Base-by-base conservation (phyloP, 2,888 invertebrate genomes). In the Spisula subtruncata region DNA sequence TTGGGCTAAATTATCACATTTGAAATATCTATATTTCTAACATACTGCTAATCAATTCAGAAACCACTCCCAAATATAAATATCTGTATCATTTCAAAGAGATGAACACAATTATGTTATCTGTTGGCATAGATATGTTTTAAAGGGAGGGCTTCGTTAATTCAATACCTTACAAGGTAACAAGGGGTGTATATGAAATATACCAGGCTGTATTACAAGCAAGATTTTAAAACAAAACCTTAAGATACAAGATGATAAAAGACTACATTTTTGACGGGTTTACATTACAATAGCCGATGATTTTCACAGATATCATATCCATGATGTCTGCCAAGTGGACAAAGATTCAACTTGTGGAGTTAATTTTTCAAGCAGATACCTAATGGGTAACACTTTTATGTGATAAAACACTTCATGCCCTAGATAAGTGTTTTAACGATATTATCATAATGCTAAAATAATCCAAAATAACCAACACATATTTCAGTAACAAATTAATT, bases 201-300 rank as follows among this genome's bases (percentile, higher is more conserved):
- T 75, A 75, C 75, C 75, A 35, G 41, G 2, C 75, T 75, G 35
- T 75, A 14, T 75, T 32, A 75, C 35, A 75, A 14, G 12, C 32
- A 16, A 75, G 75, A 75, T 75, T 75, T 75, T 75, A 75, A 75
- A 75, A 75, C 75, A 75, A 75, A 35, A 14, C n/a, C 75, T 35
- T 5, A 10, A 81, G 54, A 83, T 83, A 51, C 14, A 14, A 46
- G n/a, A 41, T 80, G 80, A 85, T 79, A 85, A 79, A 80, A 56
- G 20, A 54, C 35, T 41, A 41, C 85, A 85, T 79, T 25, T 80
- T 29, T 85, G 85, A 80, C 85, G 51, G 56, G 80, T 85, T 85
- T 56, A 85, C 80, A 85, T 85, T 56, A 85, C 80, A 85, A 71
- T 66, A 71, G 41, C 14, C 32, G 29, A 84, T 85, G 80, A 85